Conservation (phyloP, 92 coral and sea anemone genomes). For the Pocillopora meandrina region DNA sequence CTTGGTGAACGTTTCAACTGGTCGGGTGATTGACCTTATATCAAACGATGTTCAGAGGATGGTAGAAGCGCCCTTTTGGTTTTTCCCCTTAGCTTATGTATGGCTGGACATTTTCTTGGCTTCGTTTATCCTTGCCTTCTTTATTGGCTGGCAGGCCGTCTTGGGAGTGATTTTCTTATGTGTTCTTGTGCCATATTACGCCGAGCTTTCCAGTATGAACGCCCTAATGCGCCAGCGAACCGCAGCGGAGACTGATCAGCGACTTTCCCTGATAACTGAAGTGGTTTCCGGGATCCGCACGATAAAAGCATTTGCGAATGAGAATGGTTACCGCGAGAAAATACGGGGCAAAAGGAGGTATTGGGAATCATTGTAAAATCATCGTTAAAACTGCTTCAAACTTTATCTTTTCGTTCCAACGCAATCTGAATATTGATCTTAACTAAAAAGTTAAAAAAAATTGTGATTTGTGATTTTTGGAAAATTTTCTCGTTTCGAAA, state of each 20-base stretch:
- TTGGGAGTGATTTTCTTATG: conserved; percentile 17
- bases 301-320: not conserved
- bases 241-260: not conserved
- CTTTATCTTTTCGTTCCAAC: too few relatives aligned
- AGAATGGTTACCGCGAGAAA: not conserved
- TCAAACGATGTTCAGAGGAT: conserved; percentile 20
- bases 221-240: not conserved
- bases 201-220: not conserved
- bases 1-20: not conserved
- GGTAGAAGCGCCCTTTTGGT: not conserved
- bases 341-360: not conserved
- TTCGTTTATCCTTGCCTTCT: not conserved
- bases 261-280: not conserved
- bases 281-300: conserved; percentile 19
- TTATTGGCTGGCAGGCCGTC: conserved; percentile 5
- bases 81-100: too few relatives aligned
- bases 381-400: too few relatives aligned
- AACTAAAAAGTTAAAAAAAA: too few relatives aligned
- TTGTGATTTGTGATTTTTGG: too few relatives aligned
- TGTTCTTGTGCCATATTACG: conserved; percentile 5
- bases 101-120: too few relatives aligned
- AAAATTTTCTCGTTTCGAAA: too few relatives aligned
- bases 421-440: too few relatives aligned
- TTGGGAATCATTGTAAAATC: not conserved
- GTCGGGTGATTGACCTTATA: conserved; percentile 7